phyloP scores from a whole-genome alignment of 2,113 vertebrate species.

The Carettochelys insculpta region DNA sequence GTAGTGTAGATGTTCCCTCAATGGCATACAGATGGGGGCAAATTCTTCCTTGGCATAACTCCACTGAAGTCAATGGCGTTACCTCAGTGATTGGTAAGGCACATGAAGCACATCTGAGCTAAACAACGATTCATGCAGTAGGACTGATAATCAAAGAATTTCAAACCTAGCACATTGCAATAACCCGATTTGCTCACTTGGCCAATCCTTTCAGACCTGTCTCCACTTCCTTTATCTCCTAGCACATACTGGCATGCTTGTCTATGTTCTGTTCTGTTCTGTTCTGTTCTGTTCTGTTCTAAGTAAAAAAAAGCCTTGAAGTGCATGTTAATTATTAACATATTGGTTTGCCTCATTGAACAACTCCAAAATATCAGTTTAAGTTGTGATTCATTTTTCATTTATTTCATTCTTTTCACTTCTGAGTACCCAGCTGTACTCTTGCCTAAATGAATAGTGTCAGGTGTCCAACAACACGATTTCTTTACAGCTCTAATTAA shows the following conservation, averaged over 20 bases:
- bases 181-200: not conserved
- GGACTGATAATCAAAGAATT: not conserved
- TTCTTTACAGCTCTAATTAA: not conserved
- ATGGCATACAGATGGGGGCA: not conserved
- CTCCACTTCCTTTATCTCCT: not conserved
- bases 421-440: conserved; percentile 3
- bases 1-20: too few relatives aligned
- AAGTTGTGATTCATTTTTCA: not conserved
- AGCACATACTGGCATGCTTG: rapidly evolving
- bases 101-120: rapidly evolving
- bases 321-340: not conserved
- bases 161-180: not conserved
- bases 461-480: not conserved
- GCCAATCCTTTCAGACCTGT: not conserved
- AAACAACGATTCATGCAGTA: not conserved
- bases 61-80: not conserved
- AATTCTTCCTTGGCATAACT: not conserved
- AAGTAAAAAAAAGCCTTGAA: rapidly evolving
- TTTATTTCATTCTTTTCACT: not conserved
- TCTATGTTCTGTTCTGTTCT: not conserved
- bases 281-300: rapidly evolving
- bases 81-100: not conserved
- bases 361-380: conserved; percentile 13
- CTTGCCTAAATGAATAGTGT: not conserved
- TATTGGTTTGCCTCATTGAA: not conserved